Evolutionary conservation across 2,888 invertebrate species (phyloP), one percentile per base, ranked within the genome.

Genomic region (Lacanobia oleracea): DNA sequence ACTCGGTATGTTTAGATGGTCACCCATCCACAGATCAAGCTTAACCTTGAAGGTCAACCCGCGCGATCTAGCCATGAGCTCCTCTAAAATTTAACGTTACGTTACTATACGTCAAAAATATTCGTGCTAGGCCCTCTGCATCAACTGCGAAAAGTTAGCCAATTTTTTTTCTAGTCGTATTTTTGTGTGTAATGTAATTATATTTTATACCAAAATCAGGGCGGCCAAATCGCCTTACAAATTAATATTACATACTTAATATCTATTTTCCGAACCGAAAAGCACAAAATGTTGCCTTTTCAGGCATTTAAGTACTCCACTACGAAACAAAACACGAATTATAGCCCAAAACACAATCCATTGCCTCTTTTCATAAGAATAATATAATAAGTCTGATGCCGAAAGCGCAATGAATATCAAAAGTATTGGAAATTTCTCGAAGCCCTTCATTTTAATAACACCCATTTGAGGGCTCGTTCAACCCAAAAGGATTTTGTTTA

Each of bases 401-500:
- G 59, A 71, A 83, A 63, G 63, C 67, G 72, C 73, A 83, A 79
- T 87, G 86, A 77, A 83, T 79, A 71, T 69, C 71, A 69, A 79
- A 83, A 74, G 69, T 78, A 83, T 83, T 69, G 76, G 67, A 67
- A 85, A 80, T 79, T 69, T 85, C 77, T 72, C 69, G 59, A 74
- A 76, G 62, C 86, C 76, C 71, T 86, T 82, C 73, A 81, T 86
- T 87, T 87, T 86, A 86, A 86, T 86, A 87, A 84, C 83, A 82
- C 56, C 79, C 79, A 86, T 84, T 86, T 84, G 74, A 77, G 80
- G 82, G 77, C 62, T 74, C 83, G 73, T 79, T 81, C 74, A 61
- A 70, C 86, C 88, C 84, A 85, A 91, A 91, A 89, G 90, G 91
- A 90, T 91, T 91, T 90, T 91, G 92, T 93, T 93, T 93, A 93